phyloP scores from a whole-genome alignment of 2,113 vertebrate species.

The Pelvicachromis taeniatus region DNA sequence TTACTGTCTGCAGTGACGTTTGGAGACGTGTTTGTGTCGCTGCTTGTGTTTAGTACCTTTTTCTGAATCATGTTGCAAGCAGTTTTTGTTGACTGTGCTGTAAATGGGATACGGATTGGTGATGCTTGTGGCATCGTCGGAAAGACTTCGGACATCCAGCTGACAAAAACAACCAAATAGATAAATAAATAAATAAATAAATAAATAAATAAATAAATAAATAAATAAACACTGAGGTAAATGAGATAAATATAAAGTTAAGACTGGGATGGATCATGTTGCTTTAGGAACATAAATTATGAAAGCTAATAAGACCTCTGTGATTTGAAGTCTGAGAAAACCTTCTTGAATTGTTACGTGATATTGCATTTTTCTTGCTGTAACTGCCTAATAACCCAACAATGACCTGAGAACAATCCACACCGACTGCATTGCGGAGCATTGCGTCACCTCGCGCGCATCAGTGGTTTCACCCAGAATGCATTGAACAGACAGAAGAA shows the following conservation, averaged over 20 bases:
- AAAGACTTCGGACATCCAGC: neutral
- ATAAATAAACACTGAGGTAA: neutral
- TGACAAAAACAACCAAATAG: neutral
- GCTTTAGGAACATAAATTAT: neutral
- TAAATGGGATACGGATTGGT: neutral
- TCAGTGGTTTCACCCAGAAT: neutral
- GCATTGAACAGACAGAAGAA: neutral
- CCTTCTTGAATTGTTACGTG: neutral
- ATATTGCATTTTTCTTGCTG: neutral
- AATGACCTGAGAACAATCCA: neutral
- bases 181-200: neutral
- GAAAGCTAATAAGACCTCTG: neutral
- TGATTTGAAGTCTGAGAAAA: neutral
- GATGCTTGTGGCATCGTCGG: neutral
- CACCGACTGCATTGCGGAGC: neutral
- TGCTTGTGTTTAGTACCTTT: neutral
- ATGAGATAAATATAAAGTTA: neutral
- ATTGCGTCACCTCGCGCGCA: neutral
- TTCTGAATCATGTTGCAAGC: neutral
- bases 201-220: neutral
- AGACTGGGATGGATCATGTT: neutral
- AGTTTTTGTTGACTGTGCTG: neutral
- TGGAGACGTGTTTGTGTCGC: neutral
- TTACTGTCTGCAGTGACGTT: neutral
- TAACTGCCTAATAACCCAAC: neutral